Base-by-base conservation (phyloP, 2,797 vertebrate genomes). In the Dipus sagitta region DNA sequence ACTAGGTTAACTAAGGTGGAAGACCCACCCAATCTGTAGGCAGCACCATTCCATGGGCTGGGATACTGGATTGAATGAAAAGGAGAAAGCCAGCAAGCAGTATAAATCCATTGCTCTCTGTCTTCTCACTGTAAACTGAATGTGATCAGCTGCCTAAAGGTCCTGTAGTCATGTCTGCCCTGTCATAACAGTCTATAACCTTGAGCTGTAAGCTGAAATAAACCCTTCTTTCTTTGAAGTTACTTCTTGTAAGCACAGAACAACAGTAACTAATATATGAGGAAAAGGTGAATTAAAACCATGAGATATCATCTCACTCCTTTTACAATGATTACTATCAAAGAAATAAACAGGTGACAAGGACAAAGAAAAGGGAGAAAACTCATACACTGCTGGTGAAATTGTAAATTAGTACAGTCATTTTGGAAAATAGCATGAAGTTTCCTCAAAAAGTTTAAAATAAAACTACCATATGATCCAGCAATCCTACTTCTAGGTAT, bases 401-500 rank as follows among this genome's bases (percentile, higher is more conserved):
- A 67, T 67, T 67, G 30, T 47, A 68, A 32, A 81, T 65, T 74
- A 67, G 28, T 65, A 15, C 10, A 42, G 20, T 28, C 23, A 20
- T 54, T 74, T 72, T 65, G n/a, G n/a, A 38, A 92, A 81, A 67
- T 3, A 1, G n/a, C 42, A 87, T 32, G 58, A 12, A 67, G 28
- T 38, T 54, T 58, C 26, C 60, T 87, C 14, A 14, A 92, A 92
- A 92, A 26, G 32, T 67, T 58, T 32, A 92, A 82, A 67, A 54
- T 67, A 26, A 30, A 88, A 82, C 70, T 34, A 74, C 42, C 12
- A 65, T 6, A 11, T 65, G 62, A 67, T 38, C 30, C 34, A 82
- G 54, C 65, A 81, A 62, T 13, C 58, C 58, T 14, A 81, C 38
- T 64, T 28, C 54, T 52, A 34, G 18, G 24, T 15, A 54, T 65